A percentile compares a stretch with the other conserved stretches of the same genome.
Evolutionary conservation across 2,113 vertebrate genomes (phyloP).

Genomic region (Ciconia boyciana): DNA sequence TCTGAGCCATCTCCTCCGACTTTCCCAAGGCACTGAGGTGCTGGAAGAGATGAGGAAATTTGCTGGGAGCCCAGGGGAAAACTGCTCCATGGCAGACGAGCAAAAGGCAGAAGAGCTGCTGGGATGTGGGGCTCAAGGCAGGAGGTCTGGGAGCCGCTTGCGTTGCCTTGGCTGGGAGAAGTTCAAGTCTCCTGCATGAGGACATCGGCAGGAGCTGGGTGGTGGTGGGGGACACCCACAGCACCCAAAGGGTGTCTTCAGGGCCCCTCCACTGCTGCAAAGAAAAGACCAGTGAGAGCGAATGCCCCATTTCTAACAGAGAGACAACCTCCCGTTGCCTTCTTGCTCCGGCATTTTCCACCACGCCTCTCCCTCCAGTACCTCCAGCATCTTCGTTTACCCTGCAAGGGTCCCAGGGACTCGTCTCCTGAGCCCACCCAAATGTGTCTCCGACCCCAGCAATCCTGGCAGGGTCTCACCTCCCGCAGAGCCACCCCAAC

Average conservation of each 20-base stretch:
- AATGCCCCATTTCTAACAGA: background rate
- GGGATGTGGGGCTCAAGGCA: background rate
- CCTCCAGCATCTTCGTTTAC: background rate
- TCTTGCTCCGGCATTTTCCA: background rate
- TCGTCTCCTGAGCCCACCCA: background rate
- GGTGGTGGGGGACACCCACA: background rate
- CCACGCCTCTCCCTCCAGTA: rapidly evolving
- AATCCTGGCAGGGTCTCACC: background rate
- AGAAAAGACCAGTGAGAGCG: background rate
- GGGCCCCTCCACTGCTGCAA: background rate
- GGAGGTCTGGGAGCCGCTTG: background rate
- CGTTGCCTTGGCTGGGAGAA: background rate
- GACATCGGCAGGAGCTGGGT: background rate
- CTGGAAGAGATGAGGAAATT: background rate
- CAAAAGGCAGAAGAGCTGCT: background rate
- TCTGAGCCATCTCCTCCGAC: rapidly evolving
- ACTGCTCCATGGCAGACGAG: rapidly evolving
- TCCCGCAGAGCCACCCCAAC: background rate
- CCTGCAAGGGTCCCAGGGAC: too few relatives aligned
- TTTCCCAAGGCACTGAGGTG: background rate
- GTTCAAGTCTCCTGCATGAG: background rate
- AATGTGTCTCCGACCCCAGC: background rate
- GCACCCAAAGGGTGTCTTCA: background rate
- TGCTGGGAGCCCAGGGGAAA: background rate
- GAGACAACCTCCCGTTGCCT: too few relatives aligned